Percentiles rank a stretch among this genome's conserved stretches.
Conservation (phyloP, 1,140 invertebrate species). For the Caenorhabditis briggsae region DNA sequence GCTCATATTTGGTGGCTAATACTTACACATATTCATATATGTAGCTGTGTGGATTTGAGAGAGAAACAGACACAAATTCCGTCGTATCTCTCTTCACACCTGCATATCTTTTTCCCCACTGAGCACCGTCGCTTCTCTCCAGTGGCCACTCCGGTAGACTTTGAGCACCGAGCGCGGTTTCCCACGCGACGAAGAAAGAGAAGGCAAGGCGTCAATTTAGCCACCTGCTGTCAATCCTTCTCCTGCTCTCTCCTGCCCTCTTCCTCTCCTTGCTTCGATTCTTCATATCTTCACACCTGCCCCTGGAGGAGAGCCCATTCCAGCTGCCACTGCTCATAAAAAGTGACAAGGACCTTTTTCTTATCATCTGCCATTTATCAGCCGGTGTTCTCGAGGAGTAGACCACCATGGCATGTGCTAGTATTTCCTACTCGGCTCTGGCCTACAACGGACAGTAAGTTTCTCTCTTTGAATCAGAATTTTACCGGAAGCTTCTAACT, state of each 20-base stretch:
- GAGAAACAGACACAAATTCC: conserved; percentile 33
- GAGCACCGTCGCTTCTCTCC: conserved; percentile 15
- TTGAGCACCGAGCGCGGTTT: conserved; percentile 49
- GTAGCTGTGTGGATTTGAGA: conserved; percentile 39
- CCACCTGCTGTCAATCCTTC: conserved; percentile 33
- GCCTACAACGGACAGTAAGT: conserved; percentile 64
- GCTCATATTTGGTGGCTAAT: conserved; percentile 48
- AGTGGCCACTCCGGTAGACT: conserved; percentile 36
- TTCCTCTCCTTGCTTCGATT: neutral
- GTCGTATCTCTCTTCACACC: conserved; percentile 19
- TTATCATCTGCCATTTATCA: conserved; percentile 32
- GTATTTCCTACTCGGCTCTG: conserved; percentile 61
- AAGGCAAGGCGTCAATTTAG: conserved; percentile 51
- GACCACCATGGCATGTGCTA: conserved; percentile 60
- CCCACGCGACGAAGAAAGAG: conserved; percentile 53
- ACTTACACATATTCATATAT: conserved; percentile 38
- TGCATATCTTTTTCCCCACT: conserved; percentile 39
- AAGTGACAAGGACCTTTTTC: conserved; percentile 29
- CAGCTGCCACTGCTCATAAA: conserved; percentile 41
- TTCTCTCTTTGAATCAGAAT: neutral
- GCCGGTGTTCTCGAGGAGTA: neutral
- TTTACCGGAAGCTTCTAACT: conserved; percentile 46
- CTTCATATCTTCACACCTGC: conserved; percentile 55
- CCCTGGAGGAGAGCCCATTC: neutral
- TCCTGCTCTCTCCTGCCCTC: neutral